phyloP scores from a whole-genome alignment of 2,113 vertebrate genomes.

The Coturnix japonica region DNA sequence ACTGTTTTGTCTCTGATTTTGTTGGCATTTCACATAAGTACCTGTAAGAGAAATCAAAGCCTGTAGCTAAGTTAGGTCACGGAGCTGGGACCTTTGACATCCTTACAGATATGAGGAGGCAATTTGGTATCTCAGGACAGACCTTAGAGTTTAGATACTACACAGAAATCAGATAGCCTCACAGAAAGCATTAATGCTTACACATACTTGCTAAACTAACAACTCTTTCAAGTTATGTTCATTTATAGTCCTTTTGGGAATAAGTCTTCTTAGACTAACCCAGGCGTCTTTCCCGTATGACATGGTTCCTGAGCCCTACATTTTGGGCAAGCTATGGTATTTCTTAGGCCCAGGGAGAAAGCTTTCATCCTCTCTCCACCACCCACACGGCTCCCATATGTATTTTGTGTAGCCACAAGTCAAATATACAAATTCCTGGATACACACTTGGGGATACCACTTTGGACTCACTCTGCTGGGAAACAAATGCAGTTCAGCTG shows the following conservation, averaged over 20 bases:
- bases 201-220: not conserved
- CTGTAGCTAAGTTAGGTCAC: not conserved
- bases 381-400: conserved; percentile 67
- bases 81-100: not conserved
- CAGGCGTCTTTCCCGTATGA: not conserved
- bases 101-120: not conserved
- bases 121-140: not conserved
- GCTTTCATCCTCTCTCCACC: conserved; percentile 56
- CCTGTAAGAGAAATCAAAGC: not conserved
- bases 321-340: conserved; percentile 40
- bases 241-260: not conserved
- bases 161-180: not conserved
- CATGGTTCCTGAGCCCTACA: not conserved
- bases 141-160: not conserved
- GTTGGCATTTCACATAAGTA: not conserved
- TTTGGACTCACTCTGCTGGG: conserved; percentile 69
- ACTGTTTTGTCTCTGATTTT: not conserved
- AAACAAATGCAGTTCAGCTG: conserved; percentile 65
- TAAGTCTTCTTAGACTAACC: conserved; percentile 22
- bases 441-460: conserved; percentile 61
- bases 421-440: conserved; percentile 65
- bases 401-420: conserved; percentile 68
- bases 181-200: not conserved
- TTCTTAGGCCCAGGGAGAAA: conserved; percentile 38
- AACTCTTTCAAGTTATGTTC: not conserved